Evolutionary conservation across 2,888 invertebrate genomes (phyloP).

Genomic region (Proisotoma minuta): DNA sequence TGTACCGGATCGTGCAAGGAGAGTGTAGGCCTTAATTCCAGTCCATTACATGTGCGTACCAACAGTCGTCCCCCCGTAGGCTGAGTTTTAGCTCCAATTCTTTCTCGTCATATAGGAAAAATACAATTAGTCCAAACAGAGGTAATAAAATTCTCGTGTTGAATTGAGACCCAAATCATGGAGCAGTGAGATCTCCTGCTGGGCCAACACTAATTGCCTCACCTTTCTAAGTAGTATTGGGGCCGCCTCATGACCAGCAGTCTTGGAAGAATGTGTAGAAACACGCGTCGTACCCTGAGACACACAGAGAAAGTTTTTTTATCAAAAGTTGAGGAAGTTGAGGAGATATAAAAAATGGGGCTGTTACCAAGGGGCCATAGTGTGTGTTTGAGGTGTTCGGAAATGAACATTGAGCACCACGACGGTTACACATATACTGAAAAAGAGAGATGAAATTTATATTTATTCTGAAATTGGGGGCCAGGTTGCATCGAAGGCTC

Average conservation of each 20-base stretch:
- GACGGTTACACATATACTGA: slow-evolving; percentile 92
- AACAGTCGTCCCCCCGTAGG: slow-evolving; percentile 53
- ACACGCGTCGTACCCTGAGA: slow-evolving; percentile 91
- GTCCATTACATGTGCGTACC: slow-evolving; percentile 72
- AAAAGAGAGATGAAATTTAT: slow-evolving; percentile 48
- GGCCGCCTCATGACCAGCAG: slow-evolving; percentile 87
- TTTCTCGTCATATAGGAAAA: too few relatives aligned
- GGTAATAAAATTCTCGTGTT: too few relatives aligned
- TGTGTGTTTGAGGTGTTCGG: slow-evolving; percentile 93
- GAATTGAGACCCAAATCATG: too few relatives aligned
- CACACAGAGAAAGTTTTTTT: too few relatives aligned
- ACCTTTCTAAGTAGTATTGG: slow-evolving; percentile 74
- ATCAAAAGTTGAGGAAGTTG: too few relatives aligned
- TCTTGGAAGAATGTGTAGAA: slow-evolving; percentile 88
- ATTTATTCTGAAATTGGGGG: neutral
- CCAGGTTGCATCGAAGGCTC: too few relatives aligned
- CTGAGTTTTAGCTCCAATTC: slow-evolving; percentile 44
- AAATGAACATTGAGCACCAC: slow-evolving; percentile 96
- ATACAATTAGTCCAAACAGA: too few relatives aligned
- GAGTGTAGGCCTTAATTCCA: slow-evolving; percentile 59
- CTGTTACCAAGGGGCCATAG: slow-evolving; percentile 95
- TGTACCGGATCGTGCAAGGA: slow-evolving; percentile 46
- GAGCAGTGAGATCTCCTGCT: too few relatives aligned
- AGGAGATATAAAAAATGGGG: slow-evolving; percentile 89
- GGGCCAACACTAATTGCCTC: neutral